Evolutionary conservation across 1,140 invertebrate genomes (phyloP), one percentile per base, ranked within the genome.

Genomic region (Megalopta genalis): DNA sequence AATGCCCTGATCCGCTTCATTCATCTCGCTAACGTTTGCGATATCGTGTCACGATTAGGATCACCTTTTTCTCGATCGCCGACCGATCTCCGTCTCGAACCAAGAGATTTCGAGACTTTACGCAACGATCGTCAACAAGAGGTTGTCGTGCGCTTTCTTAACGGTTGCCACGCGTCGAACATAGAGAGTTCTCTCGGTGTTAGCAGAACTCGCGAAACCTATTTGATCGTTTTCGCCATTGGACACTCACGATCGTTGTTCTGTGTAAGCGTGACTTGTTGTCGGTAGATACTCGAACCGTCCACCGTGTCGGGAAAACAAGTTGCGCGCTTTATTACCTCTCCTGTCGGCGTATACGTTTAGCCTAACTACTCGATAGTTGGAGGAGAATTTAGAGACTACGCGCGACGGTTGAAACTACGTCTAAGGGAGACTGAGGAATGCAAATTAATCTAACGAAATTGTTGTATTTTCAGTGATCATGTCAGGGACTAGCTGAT

Each of bases 401-500:
- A n/a, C 18, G 32, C 18, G 32, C 32, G 21, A 0, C 18, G 32
- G 6, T 37, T 39, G 2, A 21, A 39, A 64, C 7, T 9, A 10
- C 54, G 21, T 14, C 42, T 14, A 12, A 46, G 42, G 42, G 2
- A 21, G 42, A 66, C 27, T 1, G 21, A 7, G 21, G 9, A 21
- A 3, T 42, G 12, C 23, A 6, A 57, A 52, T 25, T 77, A 64
- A 79, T n/a, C 46, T 16, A 18, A 65, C 23, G 16, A 59, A 69
- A 84, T 81, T 64, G 27, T 82, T 87, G 42, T 88, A 46, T 88
- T 90, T 82, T 16, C 90, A 93, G 92, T 68, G 86, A 89, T 87
- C 84, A 90, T 90, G 89, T 85, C 88, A 89, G 81, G 82, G 80
- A 86, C 88, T 85, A 89, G 91, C 86, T 90, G 88, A 91, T 86